A percentile compares a stretch with the other conserved stretches of the same genome.
phyloP scores from a whole-genome alignment of 1,140 invertebrate genomes.

The Zaprionus africanus region DNA sequence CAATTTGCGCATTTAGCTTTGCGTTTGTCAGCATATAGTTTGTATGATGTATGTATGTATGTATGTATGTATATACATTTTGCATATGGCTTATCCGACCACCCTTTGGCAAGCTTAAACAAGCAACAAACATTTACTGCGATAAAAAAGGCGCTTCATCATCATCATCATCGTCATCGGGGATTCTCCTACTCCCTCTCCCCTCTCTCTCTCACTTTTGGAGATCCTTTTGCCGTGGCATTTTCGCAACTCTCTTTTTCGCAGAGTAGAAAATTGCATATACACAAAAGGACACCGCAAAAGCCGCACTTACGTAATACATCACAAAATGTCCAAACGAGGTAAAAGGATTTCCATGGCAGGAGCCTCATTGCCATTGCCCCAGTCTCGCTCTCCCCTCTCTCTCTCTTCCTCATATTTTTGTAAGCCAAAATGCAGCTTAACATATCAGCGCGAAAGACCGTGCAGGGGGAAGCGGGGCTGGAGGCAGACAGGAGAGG shows the following conservation, averaged over 20 bases:
- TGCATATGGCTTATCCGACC: not conserved
- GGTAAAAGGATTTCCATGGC: slow-evolving; percentile 75
- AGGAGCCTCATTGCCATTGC: slow-evolving; percentile 47
- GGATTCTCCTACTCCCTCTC: not conserved
- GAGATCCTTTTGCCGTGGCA: slow-evolving; percentile 22
- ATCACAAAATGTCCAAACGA: slow-evolving; percentile 81
- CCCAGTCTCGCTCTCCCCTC: not conserved
- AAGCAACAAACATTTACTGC: slow-evolving; percentile 5
- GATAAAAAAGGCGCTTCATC: slow-evolving; percentile 1
- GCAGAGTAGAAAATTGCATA: slow-evolving; percentile 48
- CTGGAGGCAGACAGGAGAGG: slow-evolving; percentile 9
- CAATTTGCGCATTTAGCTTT: slow-evolving; percentile 50
- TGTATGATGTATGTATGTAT: not conserved
- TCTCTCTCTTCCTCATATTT: slow-evolving; percentile 63
- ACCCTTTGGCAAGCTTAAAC: slow-evolving; percentile 3
- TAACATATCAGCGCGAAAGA: slow-evolving; percentile 74
- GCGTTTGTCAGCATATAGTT: not conserved
- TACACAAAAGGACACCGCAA: slow-evolving; percentile 60
- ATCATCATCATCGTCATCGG: not conserved
- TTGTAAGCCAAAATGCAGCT: slow-evolving; percentile 81
- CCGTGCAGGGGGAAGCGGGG: not conserved
- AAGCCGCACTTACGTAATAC: slow-evolving; percentile 81
- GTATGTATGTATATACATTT: not conserved
- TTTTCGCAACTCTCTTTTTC: slow-evolving; percentile 66
- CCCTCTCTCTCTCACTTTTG: not conserved